phyloP scores from a whole-genome alignment of 2,113 vertebrate genomes.

The Sander lucioperca region DNA sequence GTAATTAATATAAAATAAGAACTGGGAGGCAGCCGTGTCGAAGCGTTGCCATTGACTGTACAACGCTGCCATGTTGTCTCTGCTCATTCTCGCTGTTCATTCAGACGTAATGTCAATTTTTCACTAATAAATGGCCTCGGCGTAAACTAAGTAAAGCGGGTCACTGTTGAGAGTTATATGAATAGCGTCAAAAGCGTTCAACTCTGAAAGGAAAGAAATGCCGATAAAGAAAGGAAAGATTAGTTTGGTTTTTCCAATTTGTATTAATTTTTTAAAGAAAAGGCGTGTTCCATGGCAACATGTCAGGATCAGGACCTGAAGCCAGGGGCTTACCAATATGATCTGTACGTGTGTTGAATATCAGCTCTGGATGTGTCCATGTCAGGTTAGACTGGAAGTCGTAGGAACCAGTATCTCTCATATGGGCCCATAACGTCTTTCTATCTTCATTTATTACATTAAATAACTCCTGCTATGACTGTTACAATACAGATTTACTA shows the following conservation, averaged over 20 bases:
- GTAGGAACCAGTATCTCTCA: no score
- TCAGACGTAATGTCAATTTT: neutral
- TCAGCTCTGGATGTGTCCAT: no score
- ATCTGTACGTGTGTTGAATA: no score
- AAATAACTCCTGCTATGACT: no score
- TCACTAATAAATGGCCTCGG: neutral
- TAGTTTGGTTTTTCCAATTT: neutral
- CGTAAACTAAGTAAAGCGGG: neutral
- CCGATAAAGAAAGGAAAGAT: neutral
- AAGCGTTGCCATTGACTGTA: neutral
- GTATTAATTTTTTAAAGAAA: neutral
- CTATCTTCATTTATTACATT: no score
- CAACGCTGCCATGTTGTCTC: neutral
- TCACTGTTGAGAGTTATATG: neutral
- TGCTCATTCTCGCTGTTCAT: neutral
- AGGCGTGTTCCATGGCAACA: neutral
- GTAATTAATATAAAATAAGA: conserved; percentile 49
- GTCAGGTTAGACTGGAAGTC: no score
- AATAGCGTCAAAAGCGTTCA: neutral
- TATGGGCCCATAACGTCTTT: no score
- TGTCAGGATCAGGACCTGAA: neutral
- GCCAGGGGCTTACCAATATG: neutral
- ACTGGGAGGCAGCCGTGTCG: conserved; percentile 23
- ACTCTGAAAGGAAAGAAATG: neutral
- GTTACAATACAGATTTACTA: no score